These are phyloP conservation scores for Cephalopterus ornatus DNA, from an alignment of 2,113 vertebrate species.

Conservation along the genomic window DNA sequence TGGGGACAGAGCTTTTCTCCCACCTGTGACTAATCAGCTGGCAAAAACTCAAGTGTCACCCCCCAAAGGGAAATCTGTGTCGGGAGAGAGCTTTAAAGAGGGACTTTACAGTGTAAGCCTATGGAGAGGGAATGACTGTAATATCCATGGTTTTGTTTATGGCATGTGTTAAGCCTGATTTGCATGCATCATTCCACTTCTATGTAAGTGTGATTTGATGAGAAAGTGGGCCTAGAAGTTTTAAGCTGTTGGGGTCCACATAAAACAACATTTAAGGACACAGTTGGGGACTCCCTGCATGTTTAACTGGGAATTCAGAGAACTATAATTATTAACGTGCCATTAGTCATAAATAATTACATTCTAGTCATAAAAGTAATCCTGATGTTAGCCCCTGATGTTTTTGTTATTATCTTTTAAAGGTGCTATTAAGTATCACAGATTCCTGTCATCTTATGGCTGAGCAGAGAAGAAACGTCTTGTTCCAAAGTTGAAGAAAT, in stretches of 20 bases:
- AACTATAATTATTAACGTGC: background rate
- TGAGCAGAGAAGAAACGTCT: background rate
- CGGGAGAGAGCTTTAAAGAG: background rate
- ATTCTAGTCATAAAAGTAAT: background rate
- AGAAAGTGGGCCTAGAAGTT: background rate
- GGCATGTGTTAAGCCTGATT: background rate
- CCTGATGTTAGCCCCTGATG: background rate
- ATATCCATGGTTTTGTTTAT: background rate
- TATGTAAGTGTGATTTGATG: background rate
- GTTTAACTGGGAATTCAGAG: background rate
- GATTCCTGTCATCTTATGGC: background rate
- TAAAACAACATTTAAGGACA: background rate
- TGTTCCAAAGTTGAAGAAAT: background rate
- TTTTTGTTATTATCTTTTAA: background rate
- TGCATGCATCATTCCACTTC: background rate
- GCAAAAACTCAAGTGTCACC: background rate
- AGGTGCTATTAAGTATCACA: background rate
- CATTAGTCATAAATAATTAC: slow-evolving; percentile 13
- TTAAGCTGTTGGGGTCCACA: background rate
- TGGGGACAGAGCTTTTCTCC: background rate
- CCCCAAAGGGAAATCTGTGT: background rate
- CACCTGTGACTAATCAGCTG: slow-evolving; percentile 29
- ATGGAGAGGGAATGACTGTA: background rate
- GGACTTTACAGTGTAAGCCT: background rate
- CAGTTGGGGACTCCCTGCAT: background rate